Conservation (phyloP, 1,140 invertebrate genomes). For the Saccostrea glomerata region DNA sequence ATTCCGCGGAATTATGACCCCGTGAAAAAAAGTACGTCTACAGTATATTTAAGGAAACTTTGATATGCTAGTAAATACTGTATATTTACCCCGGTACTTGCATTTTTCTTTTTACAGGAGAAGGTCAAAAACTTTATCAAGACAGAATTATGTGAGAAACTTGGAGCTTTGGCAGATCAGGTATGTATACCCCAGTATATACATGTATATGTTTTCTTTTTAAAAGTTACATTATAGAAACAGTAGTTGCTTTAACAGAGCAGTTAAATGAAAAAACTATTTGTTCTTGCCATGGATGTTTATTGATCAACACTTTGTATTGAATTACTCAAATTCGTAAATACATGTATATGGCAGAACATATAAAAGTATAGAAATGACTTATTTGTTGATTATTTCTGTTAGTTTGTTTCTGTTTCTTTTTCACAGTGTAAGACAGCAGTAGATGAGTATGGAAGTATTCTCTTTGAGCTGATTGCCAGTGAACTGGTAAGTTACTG, state of each 20-base stretch:
- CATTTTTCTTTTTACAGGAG: background rate
- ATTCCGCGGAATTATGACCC: too few species aligned
- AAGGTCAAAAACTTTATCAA: background rate
- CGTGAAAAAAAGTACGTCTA: too few species aligned
- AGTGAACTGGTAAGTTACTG: conserved; percentile 43
- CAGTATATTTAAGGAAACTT: background rate
- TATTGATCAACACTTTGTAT: too few species aligned
- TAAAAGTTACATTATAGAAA: background rate
- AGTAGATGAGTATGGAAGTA: conserved; percentile 41
- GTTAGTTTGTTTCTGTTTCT: background rate
- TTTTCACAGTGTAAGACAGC: conserved; percentile 47
- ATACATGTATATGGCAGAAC: too few species aligned
- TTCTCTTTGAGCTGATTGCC: conserved; percentile 44
- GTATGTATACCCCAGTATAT: background rate
- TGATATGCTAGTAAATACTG: background rate
- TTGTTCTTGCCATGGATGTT: background rate
- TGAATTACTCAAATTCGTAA: too few species aligned
- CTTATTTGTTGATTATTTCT: background rate
- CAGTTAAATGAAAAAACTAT: background rate
- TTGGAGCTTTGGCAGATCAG: background rate
- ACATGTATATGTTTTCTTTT: background rate
- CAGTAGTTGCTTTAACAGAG: too few species aligned
- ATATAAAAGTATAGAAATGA: too few species aligned
- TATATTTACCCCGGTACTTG: background rate
- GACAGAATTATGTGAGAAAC: conserved; percentile 19